Conservation (phyloP, 2,113 vertebrate species). For the Ornithorhynchus anatinus region DNA sequence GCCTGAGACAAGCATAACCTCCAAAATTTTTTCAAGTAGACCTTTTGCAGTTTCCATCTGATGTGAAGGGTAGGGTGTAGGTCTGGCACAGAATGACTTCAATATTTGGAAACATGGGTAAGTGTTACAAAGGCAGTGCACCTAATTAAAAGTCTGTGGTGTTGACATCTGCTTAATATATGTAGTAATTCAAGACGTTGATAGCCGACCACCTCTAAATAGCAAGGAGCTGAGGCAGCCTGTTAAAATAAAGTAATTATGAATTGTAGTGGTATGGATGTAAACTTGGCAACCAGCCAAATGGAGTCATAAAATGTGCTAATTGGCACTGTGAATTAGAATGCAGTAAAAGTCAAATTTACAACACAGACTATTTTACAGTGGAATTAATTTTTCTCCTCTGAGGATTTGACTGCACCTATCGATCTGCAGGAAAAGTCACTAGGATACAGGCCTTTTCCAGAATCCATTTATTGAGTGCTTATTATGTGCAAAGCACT, state of each 20-base stretch:
- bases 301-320: constrained; percentile 67
- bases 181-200: constrained; percentile 43
- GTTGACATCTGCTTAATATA: constrained; percentile 65
- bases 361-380: constrained; percentile 51
- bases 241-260: constrained; percentile 70
- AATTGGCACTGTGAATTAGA: constrained; percentile 65
- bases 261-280: constrained; percentile 41
- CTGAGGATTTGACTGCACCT: constrained; percentile 50
- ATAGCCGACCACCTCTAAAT: constrained; percentile 33
- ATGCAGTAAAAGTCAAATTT: constrained; percentile 59
- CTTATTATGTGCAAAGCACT: too few species aligned
- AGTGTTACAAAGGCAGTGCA: constrained; percentile 45
- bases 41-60: neutral
- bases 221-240: constrained; percentile 45
- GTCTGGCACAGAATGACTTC: constrained; percentile 24
- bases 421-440: constrained; percentile 25
- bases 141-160: constrained; percentile 58
- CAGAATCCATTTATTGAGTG: too few species aligned
- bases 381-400: constrained; percentile 56
- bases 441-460: constrained; percentile 26
- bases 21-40: neutral
- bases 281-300: constrained; percentile 67
- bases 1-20: neutral
- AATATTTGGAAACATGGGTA: constrained; percentile 25
- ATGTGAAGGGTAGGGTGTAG: constrained; percentile 25